Base-by-base conservation (phyloP, 2,113 vertebrate genomes). In the Galbula dea region DNA sequence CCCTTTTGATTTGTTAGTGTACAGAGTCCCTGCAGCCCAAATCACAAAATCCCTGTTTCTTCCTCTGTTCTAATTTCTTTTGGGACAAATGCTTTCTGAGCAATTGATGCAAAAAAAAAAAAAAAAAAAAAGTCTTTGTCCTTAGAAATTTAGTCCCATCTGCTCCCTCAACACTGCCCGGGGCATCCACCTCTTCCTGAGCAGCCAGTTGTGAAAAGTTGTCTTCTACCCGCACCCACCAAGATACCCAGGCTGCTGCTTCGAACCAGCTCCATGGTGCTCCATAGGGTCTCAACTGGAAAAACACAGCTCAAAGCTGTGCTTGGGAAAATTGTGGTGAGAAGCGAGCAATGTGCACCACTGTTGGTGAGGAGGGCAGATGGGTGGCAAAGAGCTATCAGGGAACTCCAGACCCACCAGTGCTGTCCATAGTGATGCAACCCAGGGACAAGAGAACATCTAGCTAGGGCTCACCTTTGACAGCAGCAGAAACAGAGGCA, bases 401-500 rank as follows among this genome's bases (percentile, higher is more conserved):
- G 29, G 7, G 12, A 13, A 32, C 24, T 48, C 18, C 71, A 67
- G 68, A 11, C 3, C 14, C 78, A 36, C 19, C 13, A 4, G 39
- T 2, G 43, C 57, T 71, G 81, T 32, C 48, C 81, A 21, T 16
- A 18, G 58, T 9, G 8, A 8, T 5, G n/a, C 9, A 43, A 27
- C 16, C 48, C 73, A 46, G 68, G 37, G 51, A 39, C 19, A 32
- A 29, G 23, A 2, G 6, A 37, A 23, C 0, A 2, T 12, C 14
- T 22, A 23, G 39, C 7, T 5, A 11, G 61, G 26, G 23, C 30
- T 71, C 2, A 0, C 1, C 1, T 12, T 37, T 0, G 2, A 57
- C 55, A 52, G 27, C 57, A 79, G 86, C 71, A 48, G 77, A 49
- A 36, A 3, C 1, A 3, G 0, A 7, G 59, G 55, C 55, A 20